Evolutionary conservation across 2,797 vertebrate genomes (phyloP), one percentile per base, ranked within the genome.

Genomic region (Adrianichthys oophorus): DNA sequence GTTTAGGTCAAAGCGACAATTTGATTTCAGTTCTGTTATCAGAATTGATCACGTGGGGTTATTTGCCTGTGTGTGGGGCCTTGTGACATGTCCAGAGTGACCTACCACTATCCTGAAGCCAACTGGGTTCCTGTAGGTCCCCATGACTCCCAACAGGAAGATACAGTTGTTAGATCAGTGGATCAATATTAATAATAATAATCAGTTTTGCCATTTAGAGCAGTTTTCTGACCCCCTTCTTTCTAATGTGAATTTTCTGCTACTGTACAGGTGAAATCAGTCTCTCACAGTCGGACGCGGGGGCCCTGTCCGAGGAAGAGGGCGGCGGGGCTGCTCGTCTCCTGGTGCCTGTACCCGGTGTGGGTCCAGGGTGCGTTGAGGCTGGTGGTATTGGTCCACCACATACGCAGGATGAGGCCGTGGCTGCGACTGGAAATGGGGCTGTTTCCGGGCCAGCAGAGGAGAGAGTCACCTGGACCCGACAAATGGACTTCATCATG

Each of bases 401-500:
- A 1, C 85, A 82, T 70, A 68, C 41, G 67, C 85, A 80, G 62
- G 86, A 86, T 1, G 82, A 72, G 51, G 40, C 66, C 15, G 59
- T 48, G n/a, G 62, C 70, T 18, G 56, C 63, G 55, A 53, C 64
- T 6, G 65, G 68, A 66, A 82, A 76, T 15, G 86, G 75, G 37
- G 41, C 67, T 18, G 62, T 85, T 2, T 62, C 52, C 0, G 65
- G 79, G 37, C 77, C 84, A 12, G 64, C 24, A 17, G 82, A 63
- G 19, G 92, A 93, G 75, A 83, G 93, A 61, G 91, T 94, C 78
- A 94, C 92, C 5, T 94, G 93, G 93, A 93, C 90, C 74, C 82
- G 93, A 51, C 93, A 94, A 76, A 94, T 94, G 93, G 93, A 94
- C 85, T 94, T 94, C 79, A 94, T 94, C 86, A 93, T 94, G 93